These are phyloP conservation scores for Nannoperca obscura DNA, from an alignment of 2,797 vertebrate species.

Conservation along the genomic window DNA sequence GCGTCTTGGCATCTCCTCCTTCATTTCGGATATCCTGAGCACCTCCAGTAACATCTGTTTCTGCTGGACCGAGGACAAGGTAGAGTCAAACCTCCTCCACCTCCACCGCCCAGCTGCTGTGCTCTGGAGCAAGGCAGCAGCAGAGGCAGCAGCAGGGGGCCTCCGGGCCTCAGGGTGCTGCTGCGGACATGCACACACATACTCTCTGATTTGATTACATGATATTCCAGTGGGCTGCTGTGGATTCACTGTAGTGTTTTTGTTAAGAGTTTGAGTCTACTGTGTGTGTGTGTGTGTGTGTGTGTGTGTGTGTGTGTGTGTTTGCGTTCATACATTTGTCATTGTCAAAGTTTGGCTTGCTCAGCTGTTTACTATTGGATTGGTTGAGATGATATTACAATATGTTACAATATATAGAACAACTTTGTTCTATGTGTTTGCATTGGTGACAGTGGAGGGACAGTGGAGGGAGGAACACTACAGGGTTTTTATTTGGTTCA, in stretches of 20 bases:
- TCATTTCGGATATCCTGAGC: conserved; percentile 85
- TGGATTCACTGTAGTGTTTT: conserved; percentile 12
- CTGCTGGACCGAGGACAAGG: conserved; percentile 84
- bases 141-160: background rate
- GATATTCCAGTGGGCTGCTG: conserved; percentile 13
- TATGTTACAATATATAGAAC: background rate
- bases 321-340: conserved; percentile 4
- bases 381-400: background rate
- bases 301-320: background rate
- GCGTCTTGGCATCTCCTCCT: conserved; percentile 84
- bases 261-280: background rate
- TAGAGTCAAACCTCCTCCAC: conserved; percentile 48
- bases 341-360: conserved; percentile 25
- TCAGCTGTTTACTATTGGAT: background rate
- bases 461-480: background rate
- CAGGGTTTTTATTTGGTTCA: background rate
- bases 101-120: conserved; percentile 42
- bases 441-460: background rate
- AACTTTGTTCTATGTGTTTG: conserved; percentile 5
- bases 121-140: conserved; percentile 61
- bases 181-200: background rate
- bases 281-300: conserved; percentile 6
- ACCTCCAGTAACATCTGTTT: conserved; percentile 85
- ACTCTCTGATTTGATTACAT: conserved; percentile 16
- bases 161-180: conserved; percentile 34